Evolutionary conservation across 2,113 vertebrate genomes (phyloP), one percentile per base, ranked within the genome.

Genomic region (Neofelis nebulosa): DNA sequence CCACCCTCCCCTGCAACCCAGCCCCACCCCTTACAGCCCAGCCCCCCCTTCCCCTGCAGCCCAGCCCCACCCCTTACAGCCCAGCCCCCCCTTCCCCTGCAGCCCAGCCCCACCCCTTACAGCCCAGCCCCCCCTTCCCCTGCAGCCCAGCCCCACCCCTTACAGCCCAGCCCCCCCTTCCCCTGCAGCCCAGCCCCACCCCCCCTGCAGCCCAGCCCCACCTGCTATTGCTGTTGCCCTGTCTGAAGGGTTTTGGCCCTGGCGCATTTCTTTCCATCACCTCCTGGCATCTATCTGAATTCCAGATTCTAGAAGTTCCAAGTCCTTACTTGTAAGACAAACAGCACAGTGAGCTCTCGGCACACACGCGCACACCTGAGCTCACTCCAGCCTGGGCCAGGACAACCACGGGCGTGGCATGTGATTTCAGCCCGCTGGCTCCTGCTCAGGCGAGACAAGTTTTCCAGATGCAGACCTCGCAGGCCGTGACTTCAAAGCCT

Each of bases 51-150:
- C 55, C 55, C 55, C 55, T 57, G 18, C 55, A 21, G 55, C 55
- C 55, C 55, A 16, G 1, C 14, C 55, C 6, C 50, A 50, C 50
- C 69, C 12, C n/a, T n/a, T n/a, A n/a, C n/a, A n/a, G n/a, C n/a
- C n/a, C n/a, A n/a, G n/a, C n/a, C n/a, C n/a, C n/a, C n/a, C n/a
- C n/a, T n/a, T 55, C 36, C 36, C 69, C 69, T 5, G n/a, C 18
- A 9, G n/a, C 68, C 18, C 68, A n/a, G n/a, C 68, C 18, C 69
- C 2, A 0, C 3, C 13, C 11, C n/a, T n/a, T n/a, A n/a, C 57
- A 23, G 57, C 57, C 57, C 7, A 19, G 1, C 16, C 55, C 12
- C 52, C 1, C 52, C 71, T 2, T 50, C 11, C 50, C 69, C 38
- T 38, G 38, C 38, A 38, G 4, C 38, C 38, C 38, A 38, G 38